Base-by-base conservation (phyloP, 2,888 invertebrate species). In the Imbricaverruca yamaguchii region DNA sequence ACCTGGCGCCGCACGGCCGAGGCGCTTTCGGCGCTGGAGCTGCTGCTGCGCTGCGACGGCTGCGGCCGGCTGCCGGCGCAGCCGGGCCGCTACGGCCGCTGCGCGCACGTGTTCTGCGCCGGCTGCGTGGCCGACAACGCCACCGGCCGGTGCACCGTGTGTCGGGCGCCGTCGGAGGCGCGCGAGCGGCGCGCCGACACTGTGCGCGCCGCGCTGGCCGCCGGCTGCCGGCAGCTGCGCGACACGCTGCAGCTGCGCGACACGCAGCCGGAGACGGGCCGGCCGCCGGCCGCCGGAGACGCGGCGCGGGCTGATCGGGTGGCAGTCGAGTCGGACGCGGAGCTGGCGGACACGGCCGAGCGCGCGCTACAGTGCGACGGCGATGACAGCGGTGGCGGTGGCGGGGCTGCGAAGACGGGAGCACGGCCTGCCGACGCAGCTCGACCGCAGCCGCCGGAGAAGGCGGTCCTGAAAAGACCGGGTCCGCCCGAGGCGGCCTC, bases 201-300 rank as follows among this genome's bases (percentile, higher is more conserved):
- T 1, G n/a, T 56, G 55, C 55, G 55, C 21, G 9, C 12, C 21
- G 56, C 77, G 12, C 6, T 77, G 56, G 56, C 56, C 55, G 56
- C 53, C n/a, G 77, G 77, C 77, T 77, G 77, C n/a, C 55, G 18
- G 55, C 23, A 77, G 77, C 55, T 77, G 53, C 77, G 77, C n/a
- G 18, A 18, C 11, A n/a, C 55, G n/a, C 56, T 77, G 77, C 23
- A n/a, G 21, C 77, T 77, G 39, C 18, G 23, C 8, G 15, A 15
- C 13, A 4, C 67, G 23, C 69, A 0, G 69, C 13, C 69, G 4
- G 61, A 61, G 39, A 4, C 61, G 61, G 1, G 15, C 18, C 61
- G 61, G 61, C 18, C 18, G 61, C 61, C 61, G 61, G 18, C 18
- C 12, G 18, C 61, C 18, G 18, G 61, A 39, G 39, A 39, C 39